phyloP scores from a whole-genome alignment of 1,140 invertebrate species.

The Popillia japonica region DNA sequence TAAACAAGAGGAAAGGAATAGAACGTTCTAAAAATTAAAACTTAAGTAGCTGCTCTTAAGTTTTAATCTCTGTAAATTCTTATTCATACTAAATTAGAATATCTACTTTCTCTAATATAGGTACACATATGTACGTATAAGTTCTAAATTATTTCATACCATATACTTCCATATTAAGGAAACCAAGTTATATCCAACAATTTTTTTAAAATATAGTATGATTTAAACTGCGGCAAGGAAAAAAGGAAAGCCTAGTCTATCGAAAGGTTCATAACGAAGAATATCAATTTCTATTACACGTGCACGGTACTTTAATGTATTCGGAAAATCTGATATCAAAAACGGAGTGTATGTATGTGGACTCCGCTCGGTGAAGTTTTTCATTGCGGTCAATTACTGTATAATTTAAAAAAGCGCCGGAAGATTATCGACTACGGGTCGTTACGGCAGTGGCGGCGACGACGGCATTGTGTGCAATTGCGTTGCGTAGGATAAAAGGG shows the following conservation, averaged over 20 bases:
- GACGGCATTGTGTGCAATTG: slow-evolving; percentile 36
- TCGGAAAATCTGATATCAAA: background rate
- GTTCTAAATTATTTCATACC: no score
- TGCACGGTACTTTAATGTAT: background rate
- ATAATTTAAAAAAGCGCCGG: slow-evolving; percentile 24
- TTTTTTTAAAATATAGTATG: background rate
- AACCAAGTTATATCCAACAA: no score
- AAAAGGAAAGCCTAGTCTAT: background rate
- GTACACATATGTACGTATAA: no score
- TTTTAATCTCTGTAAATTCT: no score
- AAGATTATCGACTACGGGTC: slow-evolving; percentile 36
- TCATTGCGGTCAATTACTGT: slow-evolving; percentile 31
- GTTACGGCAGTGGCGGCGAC: slow-evolving; percentile 9
- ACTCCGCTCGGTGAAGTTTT: slow-evolving; percentile 13
- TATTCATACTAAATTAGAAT: no score
- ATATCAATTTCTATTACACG: slow-evolving; percentile 19
- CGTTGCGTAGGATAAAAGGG: slow-evolving; percentile 43
- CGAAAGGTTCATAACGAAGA: background rate
- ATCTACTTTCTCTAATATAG: no score
- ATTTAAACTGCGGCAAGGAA: background rate
- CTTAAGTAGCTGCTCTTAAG: no score
- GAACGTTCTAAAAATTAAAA: no score
- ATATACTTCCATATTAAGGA: no score
- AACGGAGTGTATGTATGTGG: background rate
- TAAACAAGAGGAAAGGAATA: no score